These are phyloP conservation scores for Mungos mungo DNA, from an alignment of 2,113 vertebrate genomes.

Conservation along the genomic window DNA sequence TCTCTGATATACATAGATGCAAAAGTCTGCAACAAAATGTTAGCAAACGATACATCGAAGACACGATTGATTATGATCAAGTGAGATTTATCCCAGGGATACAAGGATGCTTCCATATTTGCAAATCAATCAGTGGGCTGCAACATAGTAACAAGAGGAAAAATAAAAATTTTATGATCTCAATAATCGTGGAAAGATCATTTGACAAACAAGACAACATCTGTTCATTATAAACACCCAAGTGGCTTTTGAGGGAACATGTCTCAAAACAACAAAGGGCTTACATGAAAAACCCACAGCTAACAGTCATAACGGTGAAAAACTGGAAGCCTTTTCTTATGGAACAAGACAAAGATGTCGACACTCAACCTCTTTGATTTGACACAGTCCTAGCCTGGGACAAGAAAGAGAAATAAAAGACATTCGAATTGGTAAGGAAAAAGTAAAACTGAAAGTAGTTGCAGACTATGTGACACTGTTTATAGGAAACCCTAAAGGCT, in stretches of 20 bases:
- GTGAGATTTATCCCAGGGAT: not conserved
- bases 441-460: not conserved
- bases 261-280: not conserved
- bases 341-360: not conserved
- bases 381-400: not conserved
- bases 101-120: not conserved
- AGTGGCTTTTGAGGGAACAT: not conserved
- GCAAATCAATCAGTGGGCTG: not conserved
- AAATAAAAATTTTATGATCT: not conserved
- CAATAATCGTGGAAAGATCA: not conserved
- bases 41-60: not conserved
- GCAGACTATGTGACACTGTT: not conserved
- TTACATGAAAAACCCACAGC: not conserved
- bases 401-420: not conserved
- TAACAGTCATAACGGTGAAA: not conserved
- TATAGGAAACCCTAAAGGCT: not conserved
- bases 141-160: not conserved
- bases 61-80: not conserved
- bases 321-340: not conserved
- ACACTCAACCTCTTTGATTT: not conserved
- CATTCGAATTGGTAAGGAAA: not conserved
- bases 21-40: not conserved
- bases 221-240: not conserved
- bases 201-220: not conserved
- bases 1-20: not conserved